Conservation (phyloP, 2,113 vertebrate genomes). For the Aleadryas rufinucha region DNA sequence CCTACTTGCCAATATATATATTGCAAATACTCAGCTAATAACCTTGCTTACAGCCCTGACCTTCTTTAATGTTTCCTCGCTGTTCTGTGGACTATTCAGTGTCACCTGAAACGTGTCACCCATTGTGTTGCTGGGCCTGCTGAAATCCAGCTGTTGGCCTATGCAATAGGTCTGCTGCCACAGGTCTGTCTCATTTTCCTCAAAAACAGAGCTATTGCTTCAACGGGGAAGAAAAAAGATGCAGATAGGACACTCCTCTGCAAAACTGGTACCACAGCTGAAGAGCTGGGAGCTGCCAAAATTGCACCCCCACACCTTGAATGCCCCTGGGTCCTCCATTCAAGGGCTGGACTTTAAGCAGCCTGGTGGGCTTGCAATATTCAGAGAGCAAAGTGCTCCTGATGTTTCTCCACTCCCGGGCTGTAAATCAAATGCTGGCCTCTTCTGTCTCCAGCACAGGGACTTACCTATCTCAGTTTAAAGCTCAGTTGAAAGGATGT, state of each 20-base stretch:
- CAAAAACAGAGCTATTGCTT: neutral
- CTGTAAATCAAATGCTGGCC: neutral
- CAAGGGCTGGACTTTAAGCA: neutral
- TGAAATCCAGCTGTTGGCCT: neutral
- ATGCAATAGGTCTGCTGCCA: neutral
- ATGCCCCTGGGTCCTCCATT: neutral
- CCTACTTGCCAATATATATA: neutral
- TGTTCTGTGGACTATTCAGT: neutral
- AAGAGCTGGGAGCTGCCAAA: neutral
- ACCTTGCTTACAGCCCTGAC: neutral
- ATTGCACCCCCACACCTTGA: rapidly evolving
- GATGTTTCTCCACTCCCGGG: neutral
- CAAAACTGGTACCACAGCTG: neutral
- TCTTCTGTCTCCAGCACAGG: neutral
- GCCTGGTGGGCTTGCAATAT: neutral
- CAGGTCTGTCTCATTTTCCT: neutral
- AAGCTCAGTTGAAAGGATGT: neutral
- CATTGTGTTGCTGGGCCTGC: neutral
- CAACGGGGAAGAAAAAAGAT: neutral
- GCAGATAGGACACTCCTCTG: neutral
- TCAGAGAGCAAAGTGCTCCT: neutral
- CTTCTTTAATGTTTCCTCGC: neutral
- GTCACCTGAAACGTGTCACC: neutral
- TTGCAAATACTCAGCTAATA: neutral
- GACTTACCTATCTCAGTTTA: neutral